These are phyloP conservation scores for Ptilodon capucinus DNA, from an alignment of 2,888 invertebrate genomes.

Conservation along the genomic window DNA sequence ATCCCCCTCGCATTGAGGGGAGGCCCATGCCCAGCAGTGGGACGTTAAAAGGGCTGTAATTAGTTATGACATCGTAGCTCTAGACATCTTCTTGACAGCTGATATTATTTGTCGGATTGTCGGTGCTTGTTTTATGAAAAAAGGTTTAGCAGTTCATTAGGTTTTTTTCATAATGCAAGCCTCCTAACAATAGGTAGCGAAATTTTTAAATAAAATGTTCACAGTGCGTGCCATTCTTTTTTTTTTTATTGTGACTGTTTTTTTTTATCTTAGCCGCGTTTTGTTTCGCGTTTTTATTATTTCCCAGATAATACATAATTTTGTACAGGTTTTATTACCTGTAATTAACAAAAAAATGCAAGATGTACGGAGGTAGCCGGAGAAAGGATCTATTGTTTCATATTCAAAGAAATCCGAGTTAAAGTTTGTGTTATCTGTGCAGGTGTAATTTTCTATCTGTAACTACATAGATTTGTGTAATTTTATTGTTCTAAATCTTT, in stretches of 20 bases:
- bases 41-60: too few relatives aligned
- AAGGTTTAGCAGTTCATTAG: too few relatives aligned
- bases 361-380: background rate
- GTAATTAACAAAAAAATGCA: conserved; percentile 3
- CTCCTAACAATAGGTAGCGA: too few relatives aligned
- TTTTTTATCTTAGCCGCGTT: background rate
- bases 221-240: background rate
- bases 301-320: conserved; percentile 1
- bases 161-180: too few relatives aligned
- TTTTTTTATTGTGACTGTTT: conserved; percentile 3
- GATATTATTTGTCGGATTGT: too few relatives aligned
- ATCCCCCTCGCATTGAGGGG: too few relatives aligned
- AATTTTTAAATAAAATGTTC: too few relatives aligned
- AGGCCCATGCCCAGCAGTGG: too few relatives aligned
- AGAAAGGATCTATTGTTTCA: conserved; percentile 5
- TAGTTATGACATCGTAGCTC: too few relatives aligned
- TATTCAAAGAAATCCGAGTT: conserved; percentile 3
- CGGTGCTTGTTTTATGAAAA: too few relatives aligned
- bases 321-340: conserved; percentile 1
- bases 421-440: conserved; percentile 3
- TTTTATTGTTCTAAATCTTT: too few relatives aligned
- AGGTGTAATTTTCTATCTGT: background rate
- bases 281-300: conserved; percentile 3
- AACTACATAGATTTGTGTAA: background rate
- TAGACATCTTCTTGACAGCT: too few relatives aligned